Evolutionary conservation across 2,888 invertebrate genomes (phyloP), one percentile per base, ranked within the genome.

Genomic region (Hyposoter didymator): DNA sequence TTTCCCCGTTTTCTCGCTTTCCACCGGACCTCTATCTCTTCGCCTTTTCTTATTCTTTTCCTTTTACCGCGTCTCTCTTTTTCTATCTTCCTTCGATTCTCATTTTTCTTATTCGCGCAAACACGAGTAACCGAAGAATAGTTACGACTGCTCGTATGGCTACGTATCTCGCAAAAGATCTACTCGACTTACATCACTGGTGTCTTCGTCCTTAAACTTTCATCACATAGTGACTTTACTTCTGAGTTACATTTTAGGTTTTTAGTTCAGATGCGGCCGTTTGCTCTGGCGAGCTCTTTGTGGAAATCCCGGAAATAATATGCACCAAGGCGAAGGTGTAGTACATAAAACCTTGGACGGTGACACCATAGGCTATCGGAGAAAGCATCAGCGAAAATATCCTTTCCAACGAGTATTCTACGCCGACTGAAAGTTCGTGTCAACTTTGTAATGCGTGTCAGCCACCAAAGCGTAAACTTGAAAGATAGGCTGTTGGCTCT

Each of bases 1-100:
- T 75, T 73, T 70, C 69, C 78, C 72, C 83, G 62, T 78, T 66
- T 72, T 79, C 78, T 59, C 70, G 64, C 78, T 84, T 72, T 72
- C 62, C 49, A 47, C 73, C 80, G 70, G 78, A 66, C 55, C 78
- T 70, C 59, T 70, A 78, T 84, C 78, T 83, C 80, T 86, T n/a
- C 81, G 22, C 64, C 32, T 84, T 81, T 66, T 76, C 72, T 75
- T 73, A 55, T 45, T 59, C 78, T 66, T 52, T 69, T 64, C 73
- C 79, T 43, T 28, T 64, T 62, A 19, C 64, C 55, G 14, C 55
- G 14, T 70, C 35, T 4, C 43, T 19, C 43, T 43, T 45, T 22
- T 83, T 75, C 73, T 76, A 83, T 85, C 74, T 55, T 35, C 62
- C 66, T 12, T 81, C 66, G 67, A 22, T 66, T 49, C 80, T 47